These are phyloP conservation scores for Achlya flavicornis DNA, from an alignment of 2,888 invertebrate genomes.

Conservation along the genomic window DNA sequence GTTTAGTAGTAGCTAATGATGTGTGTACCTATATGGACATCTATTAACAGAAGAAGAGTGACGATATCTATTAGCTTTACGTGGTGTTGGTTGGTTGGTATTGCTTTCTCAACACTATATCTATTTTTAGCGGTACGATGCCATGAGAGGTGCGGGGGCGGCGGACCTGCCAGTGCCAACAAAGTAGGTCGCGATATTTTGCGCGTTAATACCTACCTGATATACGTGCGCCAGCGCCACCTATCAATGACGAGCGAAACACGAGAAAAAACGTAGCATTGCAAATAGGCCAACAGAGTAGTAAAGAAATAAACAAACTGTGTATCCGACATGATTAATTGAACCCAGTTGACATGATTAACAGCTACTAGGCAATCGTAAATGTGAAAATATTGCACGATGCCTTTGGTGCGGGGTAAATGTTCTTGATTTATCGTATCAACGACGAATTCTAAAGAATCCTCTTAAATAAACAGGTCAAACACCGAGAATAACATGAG, in stretches of 20 bases:
- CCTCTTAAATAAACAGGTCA: slow-evolving; percentile 57
- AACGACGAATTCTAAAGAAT: slow-evolving; percentile 55
- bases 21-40: not conserved
- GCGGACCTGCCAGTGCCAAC: slow-evolving; percentile 47
- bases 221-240: slow-evolving; percentile 44
- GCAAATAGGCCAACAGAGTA: slow-evolving; percentile 40
- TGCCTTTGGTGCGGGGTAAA: slow-evolving; percentile 28
- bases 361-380: slow-evolving; percentile 26
- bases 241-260: slow-evolving; percentile 53
- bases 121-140: slow-evolving; percentile 68
- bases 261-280: slow-evolving; percentile 31
- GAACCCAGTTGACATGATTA: slow-evolving; percentile 36
- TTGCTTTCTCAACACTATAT: slow-evolving; percentile 67
- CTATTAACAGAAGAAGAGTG: slow-evolving; percentile 2
- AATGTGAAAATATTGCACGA: slow-evolving; percentile 33
- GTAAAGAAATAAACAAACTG: slow-evolving; percentile 35
- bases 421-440: slow-evolving; percentile 45
- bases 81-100: slow-evolving; percentile 34
- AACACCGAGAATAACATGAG: slow-evolving; percentile 59
- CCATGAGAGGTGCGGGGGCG: slow-evolving; percentile 55
- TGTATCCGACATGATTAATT: slow-evolving; percentile 36
- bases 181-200: slow-evolving; percentile 76
- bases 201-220: slow-evolving; percentile 50
- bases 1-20: not conserved
- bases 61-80: slow-evolving; percentile 15